Base-by-base conservation (phyloP, 1,140 invertebrate genomes). In the Plutomurus gul region DNA sequence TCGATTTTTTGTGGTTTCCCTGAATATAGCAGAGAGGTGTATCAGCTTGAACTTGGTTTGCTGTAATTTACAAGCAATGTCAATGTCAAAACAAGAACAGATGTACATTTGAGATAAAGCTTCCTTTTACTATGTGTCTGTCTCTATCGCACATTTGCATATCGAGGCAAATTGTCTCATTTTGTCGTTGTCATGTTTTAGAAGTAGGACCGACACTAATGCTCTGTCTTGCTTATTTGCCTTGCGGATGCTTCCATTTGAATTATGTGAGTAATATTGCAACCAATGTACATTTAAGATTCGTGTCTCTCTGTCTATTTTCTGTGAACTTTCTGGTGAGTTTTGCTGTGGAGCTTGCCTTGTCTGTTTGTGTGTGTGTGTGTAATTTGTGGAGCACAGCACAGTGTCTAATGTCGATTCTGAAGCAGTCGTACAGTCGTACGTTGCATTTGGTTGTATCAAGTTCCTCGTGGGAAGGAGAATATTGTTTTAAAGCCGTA, bases 61-160 rank as follows among this genome's bases (percentile, higher is more conserved):
- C 39, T 43, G n/a, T n/a, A 2, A 43, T 43, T 43, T n/a, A n/a
- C n/a, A n/a, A n/a, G n/a, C 56, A 65, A 30, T 65, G 56, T 65
- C 56, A 65, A 65, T 65, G 56, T 65, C 56, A 65, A 65, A 65
- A 27, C 56, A 30, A 65, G 56, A 65, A 30, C 56, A 65, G 56
- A 65, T 65, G 30, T 65, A 33, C 56, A 65, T 65, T n/a, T 33
- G 56, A 13, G 25, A 65, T 65, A 65, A 33, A 33, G 18, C 36
- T 25, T 33, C 16, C 10, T 3, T 18, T 13, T 27, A 30, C 3
- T 56, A n/a, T 4, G 49, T 33, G 36, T 65, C 36, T 65, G 16
- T 13, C 27, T 65, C 36, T 65, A 7, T 65, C 16, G 56, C 36
- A 8, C 16, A 65, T 65, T 65, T 65, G 56, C 56, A 65, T 65